Evolutionary conservation across 2,888 invertebrate genomes (phyloP), one percentile per base, ranked within the genome.

Genomic region (Drosophila anomelani): DNA sequence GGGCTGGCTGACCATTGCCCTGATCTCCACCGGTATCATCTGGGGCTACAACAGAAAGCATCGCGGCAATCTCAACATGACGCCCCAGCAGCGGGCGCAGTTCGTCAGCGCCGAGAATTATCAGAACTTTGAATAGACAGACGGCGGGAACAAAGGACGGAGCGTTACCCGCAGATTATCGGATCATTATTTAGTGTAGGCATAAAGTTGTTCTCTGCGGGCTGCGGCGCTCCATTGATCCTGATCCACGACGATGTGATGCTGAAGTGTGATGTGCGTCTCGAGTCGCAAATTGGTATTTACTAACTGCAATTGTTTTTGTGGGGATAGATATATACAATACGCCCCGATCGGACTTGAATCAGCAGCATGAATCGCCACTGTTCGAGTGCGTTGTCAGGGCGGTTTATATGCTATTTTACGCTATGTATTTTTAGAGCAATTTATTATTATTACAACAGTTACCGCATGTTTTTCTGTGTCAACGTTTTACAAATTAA

Each of bases 1-100:
- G 68, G 94, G 94, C 57, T 97, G 97, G 94, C 94, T 99, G 4
- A 95, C 95, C 91, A 92, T 96, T 85, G 95, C 97, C 0, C 92
- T 97, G 63, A 93, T 96, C 76, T 94, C 95, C 17, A 95, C 95
- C 13, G 93, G 96, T 53, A 92, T 95, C 15, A 95, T 98, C 80
- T 96, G 96, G 94, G 94, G 96, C 36, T 93, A 95, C 72, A 96
- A 97, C 90, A 94, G 94, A 23, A 94, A 94, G 57, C 94, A 92
- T 54, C 94, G 94, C 76, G 96, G 96, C 66, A 94, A 95, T 79
- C 93, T 97, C 3, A 97, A 97, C 89, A 94, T 97, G 95, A 94
- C 95, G 29, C 95, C 95, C n/a, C 92, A 91, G 47, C 93, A 94
- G 90, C 93, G 96, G 77, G 41, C 49, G 1, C 58, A 15, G 13